A percentile compares a stretch with the other conserved stretches of the same genome.
Evolutionary conservation across 2,888 invertebrate genomes (phyloP).

Genomic region (Anorthoa munda): DNA sequence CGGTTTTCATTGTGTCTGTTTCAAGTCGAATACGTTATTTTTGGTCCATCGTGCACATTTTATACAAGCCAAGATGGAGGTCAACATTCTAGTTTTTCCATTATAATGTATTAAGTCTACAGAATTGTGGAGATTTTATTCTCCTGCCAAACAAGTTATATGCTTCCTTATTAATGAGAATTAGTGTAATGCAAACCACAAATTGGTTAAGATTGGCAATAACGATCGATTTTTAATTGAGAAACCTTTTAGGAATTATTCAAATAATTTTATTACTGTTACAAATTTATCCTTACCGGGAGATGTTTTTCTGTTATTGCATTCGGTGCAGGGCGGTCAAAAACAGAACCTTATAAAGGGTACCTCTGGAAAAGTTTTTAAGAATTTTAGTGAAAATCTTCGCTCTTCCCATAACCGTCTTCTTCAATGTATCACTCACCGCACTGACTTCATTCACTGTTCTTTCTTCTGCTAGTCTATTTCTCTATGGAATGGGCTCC

Average conservation of each 20-base stretch:
- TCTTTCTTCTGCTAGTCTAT: too few relatives aligned
- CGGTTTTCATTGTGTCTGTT: constrained; percentile 49
- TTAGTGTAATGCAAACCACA: constrained; percentile 10
- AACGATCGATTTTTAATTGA: not conserved
- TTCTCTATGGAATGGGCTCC: too few relatives aligned
- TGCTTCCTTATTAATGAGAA: constrained; percentile 25
- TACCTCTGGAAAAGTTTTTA: too few relatives aligned
- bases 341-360: too few relatives aligned
- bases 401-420: too few relatives aligned
- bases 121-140: constrained; percentile 4
- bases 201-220: not conserved
- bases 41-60: constrained; percentile 35
- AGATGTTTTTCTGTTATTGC: not conserved
- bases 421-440: too few relatives aligned
- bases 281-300: not conserved
- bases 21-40: constrained; percentile 26
- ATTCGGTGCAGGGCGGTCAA: not conserved
- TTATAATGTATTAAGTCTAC: constrained; percentile 23
- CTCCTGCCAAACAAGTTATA: constrained; percentile 45
- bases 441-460: too few relatives aligned
- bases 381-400: too few relatives aligned
- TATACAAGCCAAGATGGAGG: constrained; percentile 45
- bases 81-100: constrained; percentile 42
- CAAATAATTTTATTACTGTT: not conserved
- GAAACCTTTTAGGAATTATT: not conserved